Evolutionary conservation across 2,113 vertebrate species (phyloP).

Genomic region (Chloropsis cyanopogon): DNA sequence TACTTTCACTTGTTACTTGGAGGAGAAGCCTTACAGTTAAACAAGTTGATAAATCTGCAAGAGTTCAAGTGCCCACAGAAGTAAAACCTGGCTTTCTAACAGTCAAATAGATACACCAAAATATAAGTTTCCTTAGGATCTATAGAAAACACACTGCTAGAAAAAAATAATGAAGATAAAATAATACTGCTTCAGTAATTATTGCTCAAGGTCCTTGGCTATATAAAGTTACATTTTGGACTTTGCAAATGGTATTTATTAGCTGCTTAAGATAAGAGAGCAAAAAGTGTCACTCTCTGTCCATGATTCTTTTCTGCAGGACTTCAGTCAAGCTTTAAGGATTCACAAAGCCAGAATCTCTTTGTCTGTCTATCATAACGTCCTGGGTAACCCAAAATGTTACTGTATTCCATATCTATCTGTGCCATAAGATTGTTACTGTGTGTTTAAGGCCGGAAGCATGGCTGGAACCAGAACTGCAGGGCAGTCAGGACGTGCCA

Average conservation of each 20-base stretch:
- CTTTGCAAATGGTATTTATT: neutral
- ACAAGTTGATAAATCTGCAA: neutral
- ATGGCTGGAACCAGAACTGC: neutral
- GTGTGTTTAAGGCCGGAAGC: neutral
- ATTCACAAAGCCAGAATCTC: neutral
- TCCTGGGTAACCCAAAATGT: neutral
- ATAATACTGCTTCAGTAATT: neutral
- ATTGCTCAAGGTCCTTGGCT: neutral
- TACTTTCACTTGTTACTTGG: neutral
- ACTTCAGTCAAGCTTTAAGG: neutral
- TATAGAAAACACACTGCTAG: neutral
- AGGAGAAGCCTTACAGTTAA: neutral
- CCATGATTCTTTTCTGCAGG: neutral
- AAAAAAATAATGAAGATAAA: neutral
- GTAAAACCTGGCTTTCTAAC: neutral
- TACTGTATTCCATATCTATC: neutral
- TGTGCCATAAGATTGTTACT: rapidly evolving
- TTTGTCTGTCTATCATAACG: neutral
- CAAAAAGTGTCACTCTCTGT: neutral
- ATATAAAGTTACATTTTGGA: neutral
- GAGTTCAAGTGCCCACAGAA: neutral
- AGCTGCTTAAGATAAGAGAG: neutral
- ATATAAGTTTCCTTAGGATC: neutral
- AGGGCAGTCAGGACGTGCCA: rapidly evolving
- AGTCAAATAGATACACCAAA: neutral